Evolutionary conservation across 2,797 vertebrate genomes (phyloP).

Genomic region (Lepidocolaptes lacrymiger): DNA sequence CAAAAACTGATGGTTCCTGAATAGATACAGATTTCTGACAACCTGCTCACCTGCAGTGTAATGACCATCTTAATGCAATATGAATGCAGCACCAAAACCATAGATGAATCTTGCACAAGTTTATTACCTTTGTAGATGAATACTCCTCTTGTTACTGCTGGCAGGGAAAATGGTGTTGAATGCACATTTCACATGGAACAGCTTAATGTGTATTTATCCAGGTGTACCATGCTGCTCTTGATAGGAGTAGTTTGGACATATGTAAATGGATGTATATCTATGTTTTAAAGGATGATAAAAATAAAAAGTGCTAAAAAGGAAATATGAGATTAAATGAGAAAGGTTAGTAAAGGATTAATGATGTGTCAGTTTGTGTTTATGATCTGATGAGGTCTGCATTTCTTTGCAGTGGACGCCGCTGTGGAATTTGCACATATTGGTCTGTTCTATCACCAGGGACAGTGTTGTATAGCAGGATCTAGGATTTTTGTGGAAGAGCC

Average conservation of each 20-base stretch:
- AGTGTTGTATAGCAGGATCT: slow-evolving; percentile 88
- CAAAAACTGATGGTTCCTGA: not conserved
- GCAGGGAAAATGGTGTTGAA: not conserved
- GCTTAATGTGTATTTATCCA: not conserved
- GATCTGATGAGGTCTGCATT: not conserved
- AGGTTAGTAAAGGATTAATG: not conserved
- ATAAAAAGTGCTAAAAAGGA: not conserved
- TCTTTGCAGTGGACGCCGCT: slow-evolving; percentile 81
- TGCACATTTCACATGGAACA: not conserved
- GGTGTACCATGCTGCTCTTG: not conserved
- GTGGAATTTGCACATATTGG: slow-evolving; percentile 85
- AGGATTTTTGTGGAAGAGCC: slow-evolving; percentile 90
- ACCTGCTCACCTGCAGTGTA: not conserved
- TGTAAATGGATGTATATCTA: not conserved
- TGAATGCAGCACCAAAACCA: not conserved
- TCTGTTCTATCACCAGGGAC: slow-evolving; percentile 90
- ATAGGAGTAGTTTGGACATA: not conserved
- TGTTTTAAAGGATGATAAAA: not conserved
- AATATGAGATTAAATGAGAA: not conserved
- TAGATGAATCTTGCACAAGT: not conserved
- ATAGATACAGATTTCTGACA: not conserved
- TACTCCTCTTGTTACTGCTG: not conserved
- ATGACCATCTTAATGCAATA: not conserved
- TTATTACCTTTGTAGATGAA: not conserved
- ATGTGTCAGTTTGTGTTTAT: not conserved